Conservation (phyloP, 2,888 invertebrate genomes). For the Lycophotia porphyrea region DNA sequence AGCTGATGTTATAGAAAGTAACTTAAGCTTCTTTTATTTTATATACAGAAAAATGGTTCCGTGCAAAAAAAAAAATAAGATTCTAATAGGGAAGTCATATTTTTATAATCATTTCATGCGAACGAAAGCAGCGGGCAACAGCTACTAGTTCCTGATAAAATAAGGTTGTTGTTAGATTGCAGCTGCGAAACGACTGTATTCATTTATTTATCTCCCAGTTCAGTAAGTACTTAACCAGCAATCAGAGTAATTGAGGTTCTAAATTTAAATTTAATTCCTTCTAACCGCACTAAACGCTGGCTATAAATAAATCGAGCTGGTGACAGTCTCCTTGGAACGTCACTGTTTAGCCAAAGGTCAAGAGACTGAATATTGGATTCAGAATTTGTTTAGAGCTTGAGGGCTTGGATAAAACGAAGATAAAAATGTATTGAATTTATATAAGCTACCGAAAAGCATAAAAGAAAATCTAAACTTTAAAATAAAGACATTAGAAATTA, state of each 20-base stretch:
- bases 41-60: too few species aligned
- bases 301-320: conserved; percentile 66
- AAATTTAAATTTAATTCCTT: conserved; percentile 67
- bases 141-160: too few species aligned
- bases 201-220: conserved; percentile 40
- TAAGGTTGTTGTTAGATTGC: neutral
- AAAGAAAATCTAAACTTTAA: neutral
- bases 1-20: too few species aligned
- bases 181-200: neutral
- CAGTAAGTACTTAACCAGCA: conserved; percentile 59
- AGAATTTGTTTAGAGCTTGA: conserved; percentile 5
- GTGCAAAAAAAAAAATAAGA: too few species aligned
- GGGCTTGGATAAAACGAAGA: neutral
- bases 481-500: neutral
- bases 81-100: too few species aligned
- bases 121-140: too few species aligned
- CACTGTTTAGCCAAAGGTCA: conserved; percentile 53
- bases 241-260: conserved; percentile 67
- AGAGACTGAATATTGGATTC: conserved; percentile 13
- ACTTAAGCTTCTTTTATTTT: too few species aligned
- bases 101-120: too few species aligned
- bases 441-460: neutral
- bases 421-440: neutral
- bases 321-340: conserved; percentile 51
- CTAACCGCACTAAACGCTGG: conserved; percentile 53